Base-by-base conservation (phyloP, 2,888 invertebrate genomes). In the Crocallis elinguaria region DNA sequence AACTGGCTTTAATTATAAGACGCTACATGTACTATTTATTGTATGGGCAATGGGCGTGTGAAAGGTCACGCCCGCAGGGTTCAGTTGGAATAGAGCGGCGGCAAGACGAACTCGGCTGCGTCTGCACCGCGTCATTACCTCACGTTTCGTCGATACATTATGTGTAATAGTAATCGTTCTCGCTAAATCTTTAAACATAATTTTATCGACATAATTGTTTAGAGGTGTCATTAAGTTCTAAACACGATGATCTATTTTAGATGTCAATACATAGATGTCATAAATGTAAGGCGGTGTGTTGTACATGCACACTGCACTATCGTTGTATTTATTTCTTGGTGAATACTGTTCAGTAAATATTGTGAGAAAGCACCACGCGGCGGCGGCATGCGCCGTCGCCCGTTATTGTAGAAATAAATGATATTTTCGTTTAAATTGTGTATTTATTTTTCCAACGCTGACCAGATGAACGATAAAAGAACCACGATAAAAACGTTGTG, bases 371-470 rank as follows among this genome's bases (percentile, higher is more conserved):
- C 88, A 87, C 86, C 77, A 77, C 75, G 83, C 72, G 73, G 67
- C 66, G 79, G 72, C 78, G 68, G 72, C 61, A 70, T 66, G 73
- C 73, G 72, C 67, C 69, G 70, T 71, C 77, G 81, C 77, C 75
- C 86, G 80, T 85, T 88, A 86, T 81, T 86, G 82, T 90, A 90
- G 90, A 88, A 90, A 89, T 90, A 90, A 90, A 90, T 88, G 88
- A 89, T 90, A 90, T 90, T 90, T 90, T 90, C 89, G 90, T 90
- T 90, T 90, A 90, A 77, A 79, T 81, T 79, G 78, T 72, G 72
- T 81, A 77, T 81, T 87, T 80, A 77, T 52, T 52, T 23, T 7
- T 23, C 7, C 9, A 9, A 1, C 13, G 13, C 2, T 17, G 35
- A 32, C 13, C 42, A n/a, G n/a, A n/a, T n/a, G n/a, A n/a, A n/a